A percentile compares a stretch with the other conserved stretches of the same genome.
phyloP scores from a whole-genome alignment of 2,113 vertebrate species.

The Gorilla gorilla region DNA sequence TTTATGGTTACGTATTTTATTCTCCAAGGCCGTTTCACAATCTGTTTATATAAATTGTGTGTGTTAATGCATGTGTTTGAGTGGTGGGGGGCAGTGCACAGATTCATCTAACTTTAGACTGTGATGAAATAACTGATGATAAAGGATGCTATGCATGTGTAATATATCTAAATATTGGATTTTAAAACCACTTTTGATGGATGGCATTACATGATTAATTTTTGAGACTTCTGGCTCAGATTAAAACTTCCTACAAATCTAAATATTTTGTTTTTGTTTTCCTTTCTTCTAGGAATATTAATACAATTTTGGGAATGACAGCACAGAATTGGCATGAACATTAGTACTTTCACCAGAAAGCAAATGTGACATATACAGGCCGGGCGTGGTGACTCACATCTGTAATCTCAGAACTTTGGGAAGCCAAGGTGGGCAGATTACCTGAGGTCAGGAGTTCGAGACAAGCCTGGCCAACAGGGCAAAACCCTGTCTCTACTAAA shows the following conservation, averaged over 20 bases:
- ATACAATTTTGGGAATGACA: background rate
- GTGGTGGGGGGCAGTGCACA: background rate
- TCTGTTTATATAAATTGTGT: background rate
- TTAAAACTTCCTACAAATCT: background rate
- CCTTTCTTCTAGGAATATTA: background rate
- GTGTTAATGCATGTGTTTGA: background rate
- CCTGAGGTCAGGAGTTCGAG: too few relatives aligned
- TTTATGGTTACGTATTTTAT: background rate
- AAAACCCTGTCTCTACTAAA: too few relatives aligned
- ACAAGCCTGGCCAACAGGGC: too few relatives aligned
- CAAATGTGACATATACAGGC: too few relatives aligned
- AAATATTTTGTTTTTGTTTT: background rate
- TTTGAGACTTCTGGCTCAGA: background rate
- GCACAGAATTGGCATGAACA: background rate
- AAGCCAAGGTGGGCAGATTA: too few relatives aligned
- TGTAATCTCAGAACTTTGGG: too few relatives aligned
- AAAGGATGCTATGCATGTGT: background rate
- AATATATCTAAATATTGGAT: background rate
- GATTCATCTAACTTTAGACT: background rate
- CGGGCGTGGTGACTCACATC: too few relatives aligned
- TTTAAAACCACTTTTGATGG: background rate
- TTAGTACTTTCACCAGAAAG: background rate
- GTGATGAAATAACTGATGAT: background rate
- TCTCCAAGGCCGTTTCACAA: conserved; percentile 2
- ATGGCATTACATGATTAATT: background rate